A percentile compares a stretch with the other conserved stretches of the same genome.
These are phyloP conservation scores for Epizoanthus illoricatus DNA, from an alignment of 92 coral and sea anemone genomes.

Conservation along the genomic window DNA sequence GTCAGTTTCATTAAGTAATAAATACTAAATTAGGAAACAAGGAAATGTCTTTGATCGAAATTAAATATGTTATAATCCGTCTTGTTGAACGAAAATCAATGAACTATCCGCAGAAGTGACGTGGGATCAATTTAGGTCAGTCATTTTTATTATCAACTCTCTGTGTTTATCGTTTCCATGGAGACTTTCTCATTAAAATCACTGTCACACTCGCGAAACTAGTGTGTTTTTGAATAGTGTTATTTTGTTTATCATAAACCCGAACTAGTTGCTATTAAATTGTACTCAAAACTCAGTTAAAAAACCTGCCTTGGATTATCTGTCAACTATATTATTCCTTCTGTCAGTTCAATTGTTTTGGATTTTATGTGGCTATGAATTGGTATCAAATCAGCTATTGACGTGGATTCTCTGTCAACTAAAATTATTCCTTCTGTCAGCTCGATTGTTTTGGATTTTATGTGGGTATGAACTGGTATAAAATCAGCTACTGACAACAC, in stretches of 20 bases:
- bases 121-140: background rate
- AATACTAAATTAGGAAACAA: no score
- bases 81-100: background rate
- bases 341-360: background rate
- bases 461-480: background rate
- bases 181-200: slow-evolving; percentile 12
- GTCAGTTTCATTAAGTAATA: no score
- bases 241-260: no score
- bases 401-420: background rate
- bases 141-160: background rate
- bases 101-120: background rate
- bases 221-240: background rate
- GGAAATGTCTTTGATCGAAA: no score
- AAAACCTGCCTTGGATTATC: background rate
- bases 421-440: background rate
- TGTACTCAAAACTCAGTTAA: background rate
- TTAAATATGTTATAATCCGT: background rate
- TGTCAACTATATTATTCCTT: background rate
- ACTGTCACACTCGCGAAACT: background rate
- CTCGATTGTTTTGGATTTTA: background rate
- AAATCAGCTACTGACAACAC: background rate
- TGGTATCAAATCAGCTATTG: background rate
- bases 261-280: no score
- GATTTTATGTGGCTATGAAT: background rate
- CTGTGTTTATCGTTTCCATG: slow-evolving; percentile 28